These are phyloP conservation scores for Kryptolebias marmoratus DNA, from an alignment of 2,113 vertebrate genomes.

Conservation along the genomic window DNA sequence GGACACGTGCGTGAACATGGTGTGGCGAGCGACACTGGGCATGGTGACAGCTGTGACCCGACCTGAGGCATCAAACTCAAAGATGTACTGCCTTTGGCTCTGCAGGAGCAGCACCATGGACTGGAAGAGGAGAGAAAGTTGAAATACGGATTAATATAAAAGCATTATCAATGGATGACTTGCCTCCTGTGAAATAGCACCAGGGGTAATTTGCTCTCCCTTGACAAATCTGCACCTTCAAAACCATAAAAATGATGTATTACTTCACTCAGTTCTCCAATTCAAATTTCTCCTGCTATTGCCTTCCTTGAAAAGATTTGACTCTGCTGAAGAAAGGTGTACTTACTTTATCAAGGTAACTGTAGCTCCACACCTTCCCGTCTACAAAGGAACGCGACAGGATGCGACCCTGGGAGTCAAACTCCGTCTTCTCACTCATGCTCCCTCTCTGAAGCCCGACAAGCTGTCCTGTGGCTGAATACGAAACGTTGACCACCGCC, in stretches of 20 bases:
- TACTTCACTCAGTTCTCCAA: conserved; percentile 48
- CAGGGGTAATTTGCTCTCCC: conserved; percentile 49
- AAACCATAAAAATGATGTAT: conserved; percentile 60
- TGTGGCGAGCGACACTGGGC: conserved; percentile 97
- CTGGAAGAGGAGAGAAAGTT: conserved; percentile 70
- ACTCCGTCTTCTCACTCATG: conserved; percentile 95
- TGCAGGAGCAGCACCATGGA: conserved; percentile 98
- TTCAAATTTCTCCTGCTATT: conserved; percentile 36
- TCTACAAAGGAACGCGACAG: conserved; percentile 94
- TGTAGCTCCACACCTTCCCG: conserved; percentile 98
- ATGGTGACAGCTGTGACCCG: conserved; percentile 95
- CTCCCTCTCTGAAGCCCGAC: conserved; percentile 94
- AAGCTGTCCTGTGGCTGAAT: conserved; percentile 91
- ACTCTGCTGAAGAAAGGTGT: conserved; percentile 23
- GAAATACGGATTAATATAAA: conserved; percentile 48
- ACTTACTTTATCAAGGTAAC: conserved; percentile 95
- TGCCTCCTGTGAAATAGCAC: conserved; percentile 56
- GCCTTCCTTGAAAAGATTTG: conserved; percentile 12
- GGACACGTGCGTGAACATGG: conserved; percentile 96
- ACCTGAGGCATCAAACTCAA: conserved; percentile 93
- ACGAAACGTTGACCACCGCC: conserved; percentile 96
- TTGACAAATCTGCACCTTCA: conserved; percentile 57
- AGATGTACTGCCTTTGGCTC: conserved; percentile 97
- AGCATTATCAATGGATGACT: conserved; percentile 55
- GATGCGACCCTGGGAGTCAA: conserved; percentile 92